Percentiles rank a stretch among this genome's conserved stretches.
Evolutionary conservation across 53 echinoderm and acorn worm genomes (phyloP).

Genomic region (Holothuria scabra): DNA sequence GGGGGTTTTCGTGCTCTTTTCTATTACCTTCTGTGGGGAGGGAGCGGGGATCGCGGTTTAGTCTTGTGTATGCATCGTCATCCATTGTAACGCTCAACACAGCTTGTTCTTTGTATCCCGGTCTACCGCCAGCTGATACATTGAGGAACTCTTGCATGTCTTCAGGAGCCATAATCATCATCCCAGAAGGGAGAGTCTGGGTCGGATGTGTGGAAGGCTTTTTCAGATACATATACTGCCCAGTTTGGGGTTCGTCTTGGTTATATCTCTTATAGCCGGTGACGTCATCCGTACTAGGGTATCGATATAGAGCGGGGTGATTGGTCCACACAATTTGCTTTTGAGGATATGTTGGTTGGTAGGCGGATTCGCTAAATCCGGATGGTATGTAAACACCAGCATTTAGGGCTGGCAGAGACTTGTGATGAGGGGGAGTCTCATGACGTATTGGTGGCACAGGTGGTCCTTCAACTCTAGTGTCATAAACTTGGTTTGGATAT

Average conservation of each 20-base stretch:
- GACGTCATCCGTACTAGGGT: slow-evolving; percentile 16
- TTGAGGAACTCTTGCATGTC: slow-evolving; percentile 7
- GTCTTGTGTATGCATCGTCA: neutral
- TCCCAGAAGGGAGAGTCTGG: neutral
- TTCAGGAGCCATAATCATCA: neutral
- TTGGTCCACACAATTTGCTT: slow-evolving; percentile 21
- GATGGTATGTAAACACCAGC: neutral
- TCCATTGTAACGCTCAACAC: neutral
- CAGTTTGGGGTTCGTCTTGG: neutral
- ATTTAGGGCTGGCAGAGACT: slow-evolving; percentile 17
- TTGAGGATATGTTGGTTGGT: slow-evolving; percentile 25
- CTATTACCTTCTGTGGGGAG: slow-evolving; percentile 20
- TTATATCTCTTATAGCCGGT: neutral
- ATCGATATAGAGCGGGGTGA: neutral
- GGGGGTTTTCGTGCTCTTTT: neutral
- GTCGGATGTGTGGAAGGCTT: neutral
- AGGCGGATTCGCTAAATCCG: slow-evolving; percentile 1
- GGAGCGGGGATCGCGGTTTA: slow-evolving; percentile 27
- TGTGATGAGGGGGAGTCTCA: slow-evolving; percentile 11
- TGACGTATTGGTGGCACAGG: neutral
- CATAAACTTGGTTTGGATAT: slow-evolving; percentile 31
- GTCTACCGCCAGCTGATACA: neutral
- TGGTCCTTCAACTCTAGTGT: neutral
- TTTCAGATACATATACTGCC: slow-evolving; percentile 6
- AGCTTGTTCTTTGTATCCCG: slow-evolving; percentile 13